Base-by-base conservation (phyloP, 2,797 vertebrate genomes). In the Cynopterus sphinx region DNA sequence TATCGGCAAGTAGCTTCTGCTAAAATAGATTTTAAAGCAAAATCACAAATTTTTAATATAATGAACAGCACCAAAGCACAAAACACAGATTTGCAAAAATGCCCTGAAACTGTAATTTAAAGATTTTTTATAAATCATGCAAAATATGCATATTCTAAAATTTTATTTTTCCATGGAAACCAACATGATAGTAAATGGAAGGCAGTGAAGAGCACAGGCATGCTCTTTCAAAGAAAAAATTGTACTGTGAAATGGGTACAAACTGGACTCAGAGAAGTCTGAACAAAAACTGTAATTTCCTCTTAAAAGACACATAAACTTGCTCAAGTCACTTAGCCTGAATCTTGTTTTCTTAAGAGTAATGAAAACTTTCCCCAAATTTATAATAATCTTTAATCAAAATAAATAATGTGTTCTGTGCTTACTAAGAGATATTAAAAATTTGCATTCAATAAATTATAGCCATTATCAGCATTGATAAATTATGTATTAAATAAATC, bases 21-120 rank as follows among this genome's bases (percentile, higher is more conserved):
- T 87, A 41, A 92, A 92, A 79, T 22, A 67, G 43, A 46, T 63
- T 57, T 88, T 74, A 90, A 82, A 75, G 17, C 31, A 79, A 89
- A 39, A 46, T 43, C 12, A 67, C n/a, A 75, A 92, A 67, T 92
- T 85, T 77, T 84, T 22, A 49, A 19, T 59, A 10, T 12, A 73
- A 9, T 3, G 3, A 2, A 51, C 1, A 49, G 4, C 10, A 46
- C 4, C 70, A 82, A 67, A 22, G 4, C 13, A 24, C 13, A 90
- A 65, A 94, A 31, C 21, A 92, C 22, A 74, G 39, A 61, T 1
- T 77, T 65, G 3, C 19, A 83, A 67, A 26, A 88, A 90, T 70
- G 81, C 9, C 39, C 0, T 36, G 31, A 70, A 59, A 21, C 21
- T 79, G 10, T 59, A 63, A 85, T 49, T 43, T 61, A 91, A 71